Base-by-base conservation (phyloP, 1,140 invertebrate genomes). In the Phymorhynchus buccinoides region DNA sequence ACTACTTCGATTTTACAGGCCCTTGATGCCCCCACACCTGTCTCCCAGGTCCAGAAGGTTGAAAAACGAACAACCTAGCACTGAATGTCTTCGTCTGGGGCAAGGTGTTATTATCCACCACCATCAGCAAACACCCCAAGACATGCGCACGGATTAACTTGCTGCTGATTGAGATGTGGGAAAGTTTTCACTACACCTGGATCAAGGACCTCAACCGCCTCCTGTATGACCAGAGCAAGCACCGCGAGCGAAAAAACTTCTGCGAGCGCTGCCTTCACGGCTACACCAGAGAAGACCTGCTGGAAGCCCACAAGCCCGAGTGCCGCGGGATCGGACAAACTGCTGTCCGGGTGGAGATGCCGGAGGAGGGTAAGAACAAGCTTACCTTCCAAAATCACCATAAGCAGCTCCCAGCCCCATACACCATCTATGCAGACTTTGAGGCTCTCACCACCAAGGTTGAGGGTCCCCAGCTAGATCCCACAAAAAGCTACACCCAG, bases 201-300 rank as follows among this genome's bases (percentile, higher is more conserved):
- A 75, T 87, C 1, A 87, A 87, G 44, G 32, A 85, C 79, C 66
- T 87, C 16, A 80, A 77, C 73, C 80, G 48, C 1, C 62, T 88
- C 7, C 78, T 85, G 6, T 32, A 80, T n/a, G 62, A 86, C 48
- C 75, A 3, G 27, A 85, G 78, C 4, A 32, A 85, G 32, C 22
- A 68, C n/a, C 68, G 52, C 52, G n/a, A n/a, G n/a, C n/a, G 78
- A 1, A 88, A 87, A 44, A 56, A 85, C 77, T 86, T 87, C 84
- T 86, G 88, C 37, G 86, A 87, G 83, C n/a, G 75, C 32, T 88
- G 83, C 75, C 84, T 87, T 32, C 88, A 88, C 30, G 71, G 79
- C 30, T 80, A 66, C 42, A 27, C 75, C 12, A 80, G 87, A 37
- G 52, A 83, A 77, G 79, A 87, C 77, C 84, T 86, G n/a, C 80